These are phyloP conservation scores for Seira musarum DNA, from an alignment of 2,888 invertebrate genomes.

Conservation along the genomic window DNA sequence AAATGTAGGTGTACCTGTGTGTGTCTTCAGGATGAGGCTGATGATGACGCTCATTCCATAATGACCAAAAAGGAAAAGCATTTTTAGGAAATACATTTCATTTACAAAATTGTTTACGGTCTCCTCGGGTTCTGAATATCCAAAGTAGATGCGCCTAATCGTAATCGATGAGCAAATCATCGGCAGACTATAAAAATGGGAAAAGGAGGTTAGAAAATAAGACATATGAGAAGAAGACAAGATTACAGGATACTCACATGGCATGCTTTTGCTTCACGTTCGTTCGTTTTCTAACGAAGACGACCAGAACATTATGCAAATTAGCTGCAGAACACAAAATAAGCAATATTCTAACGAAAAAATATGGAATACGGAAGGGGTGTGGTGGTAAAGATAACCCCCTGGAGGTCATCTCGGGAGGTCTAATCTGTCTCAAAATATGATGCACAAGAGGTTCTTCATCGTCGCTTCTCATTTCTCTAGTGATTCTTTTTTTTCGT, in stretches of 20 bases:
- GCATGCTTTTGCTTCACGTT: too few species aligned
- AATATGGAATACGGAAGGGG: conserved; percentile 68
- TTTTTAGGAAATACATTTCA: too few species aligned
- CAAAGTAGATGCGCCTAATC: conserved; percentile 31
- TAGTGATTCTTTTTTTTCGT: too few species aligned
- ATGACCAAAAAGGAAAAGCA: too few species aligned
- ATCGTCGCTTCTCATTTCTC: conserved; percentile 18
- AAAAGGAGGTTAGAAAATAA: neutral
- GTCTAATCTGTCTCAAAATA: conserved; percentile 67
- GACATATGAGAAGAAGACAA: too few species aligned
- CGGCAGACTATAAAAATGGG: conserved; percentile 29
- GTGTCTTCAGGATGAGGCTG: conserved; percentile 22
- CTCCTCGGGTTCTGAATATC: conserved; percentile 40
- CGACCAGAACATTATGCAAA: conserved; percentile 60
- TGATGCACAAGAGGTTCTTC: conserved; percentile 66
- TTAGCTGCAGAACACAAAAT: conserved; percentile 46
- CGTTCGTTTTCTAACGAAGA: neutral
- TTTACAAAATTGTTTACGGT: too few species aligned
- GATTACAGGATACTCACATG: too few species aligned
- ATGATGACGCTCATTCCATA: conserved; percentile 24
- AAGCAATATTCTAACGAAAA: conserved; percentile 44
- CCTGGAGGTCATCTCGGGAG: conserved; percentile 69
- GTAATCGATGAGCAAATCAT: conserved; percentile 69
- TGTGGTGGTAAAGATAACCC: conserved; percentile 68
- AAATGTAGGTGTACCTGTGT: neutral